Percentiles rank a stretch among this genome's conserved stretches.
Evolutionary conservation across 2,888 invertebrate species (phyloP).

Genomic region (Erebia ligea): DNA sequence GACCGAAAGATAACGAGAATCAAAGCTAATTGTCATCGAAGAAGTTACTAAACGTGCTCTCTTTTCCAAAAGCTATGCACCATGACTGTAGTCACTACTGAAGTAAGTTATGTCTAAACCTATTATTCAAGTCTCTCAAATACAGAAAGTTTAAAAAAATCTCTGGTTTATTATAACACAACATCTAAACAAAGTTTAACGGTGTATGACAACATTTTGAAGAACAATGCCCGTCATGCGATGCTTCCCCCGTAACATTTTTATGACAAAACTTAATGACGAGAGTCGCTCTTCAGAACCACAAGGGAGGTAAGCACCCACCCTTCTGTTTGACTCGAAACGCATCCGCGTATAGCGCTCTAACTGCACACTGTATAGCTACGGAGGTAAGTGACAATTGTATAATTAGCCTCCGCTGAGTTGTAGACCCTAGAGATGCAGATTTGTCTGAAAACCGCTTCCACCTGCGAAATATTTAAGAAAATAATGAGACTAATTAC

Average conservation of each 20-base stretch:
- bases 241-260: conserved; percentile 40
- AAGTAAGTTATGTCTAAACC: neutral
- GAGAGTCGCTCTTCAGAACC: conserved; percentile 38
- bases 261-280: conserved; percentile 40
- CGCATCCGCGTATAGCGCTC: conserved; percentile 15
- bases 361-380: neutral
- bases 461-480: too few relatives aligned
- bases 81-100: too few relatives aligned
- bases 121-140: neutral
- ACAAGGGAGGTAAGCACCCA: conserved; percentile 35
- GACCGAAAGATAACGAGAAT: too few relatives aligned
- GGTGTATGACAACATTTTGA: conserved; percentile 36
- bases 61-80: neutral
- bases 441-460: too few relatives aligned
- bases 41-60: neutral
- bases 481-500: too few relatives aligned
- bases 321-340: conserved; percentile 32
- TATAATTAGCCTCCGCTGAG: conserved; percentile 24
- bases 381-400: conserved; percentile 30
- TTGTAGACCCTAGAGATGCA: too few relatives aligned
- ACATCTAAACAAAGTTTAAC: conserved; percentile 33
- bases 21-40: too few relatives aligned
- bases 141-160: neutral
- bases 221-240: conserved; percentile 38
- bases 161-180: neutral